Percentiles rank a stretch among this genome's conserved stretches.
Evolutionary conservation across 2,797 vertebrate species (phyloP).

Genomic region (Urocyon cinereoargenteus): DNA sequence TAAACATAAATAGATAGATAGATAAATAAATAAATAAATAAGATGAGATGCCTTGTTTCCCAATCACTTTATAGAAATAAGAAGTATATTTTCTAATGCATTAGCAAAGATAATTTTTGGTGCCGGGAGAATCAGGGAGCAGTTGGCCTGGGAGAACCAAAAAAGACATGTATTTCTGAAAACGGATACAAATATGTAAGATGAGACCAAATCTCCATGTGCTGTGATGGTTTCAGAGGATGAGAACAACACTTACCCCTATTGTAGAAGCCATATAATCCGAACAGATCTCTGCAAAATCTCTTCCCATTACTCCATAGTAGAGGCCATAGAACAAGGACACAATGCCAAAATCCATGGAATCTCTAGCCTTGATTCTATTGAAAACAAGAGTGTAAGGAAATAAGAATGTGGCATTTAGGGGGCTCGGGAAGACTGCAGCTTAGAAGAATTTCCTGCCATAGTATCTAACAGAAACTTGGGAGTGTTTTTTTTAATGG

Average conservation of each 20-base stretch:
- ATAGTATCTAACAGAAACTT: not conserved
- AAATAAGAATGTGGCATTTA: not conserved
- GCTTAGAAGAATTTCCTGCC: not conserved
- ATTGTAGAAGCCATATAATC: conserved; percentile 90
- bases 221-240: not conserved
- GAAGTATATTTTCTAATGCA: conserved; percentile 38
- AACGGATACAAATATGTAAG: not conserved
- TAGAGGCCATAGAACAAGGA: conserved; percentile 90
- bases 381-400: not conserved
- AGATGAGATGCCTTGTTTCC: not conserved
- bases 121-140: not conserved
- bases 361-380: conserved; percentile 89
- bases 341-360: conserved; percentile 88
- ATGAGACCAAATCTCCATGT: not conserved
- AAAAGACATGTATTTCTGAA: not conserved
- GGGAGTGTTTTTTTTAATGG: not conserved
- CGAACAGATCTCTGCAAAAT: conserved; percentile 90
- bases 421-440: accelerated
- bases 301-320: conserved; percentile 87
- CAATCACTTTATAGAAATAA: not conserved
- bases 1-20: not conserved
- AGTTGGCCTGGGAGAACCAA: not conserved
- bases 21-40: no score
- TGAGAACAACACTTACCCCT: conserved; percentile 76
- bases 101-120: not conserved